Evolutionary conservation across 1,140 invertebrate species (phyloP), one percentile per base, ranked within the genome.

Genomic region (Calliphora vicina): DNA sequence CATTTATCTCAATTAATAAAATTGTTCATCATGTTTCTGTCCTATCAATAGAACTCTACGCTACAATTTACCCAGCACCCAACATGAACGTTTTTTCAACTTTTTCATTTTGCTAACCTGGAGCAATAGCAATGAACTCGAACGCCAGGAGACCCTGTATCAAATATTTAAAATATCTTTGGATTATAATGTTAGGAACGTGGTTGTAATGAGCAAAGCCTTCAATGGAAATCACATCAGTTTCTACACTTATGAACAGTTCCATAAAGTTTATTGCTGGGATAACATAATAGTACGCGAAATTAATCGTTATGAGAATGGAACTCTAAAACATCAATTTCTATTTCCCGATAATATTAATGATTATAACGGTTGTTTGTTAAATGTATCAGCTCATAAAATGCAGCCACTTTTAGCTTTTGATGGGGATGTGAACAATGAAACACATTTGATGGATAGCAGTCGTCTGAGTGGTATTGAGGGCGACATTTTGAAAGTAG

Each of bases 91-190:
- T n/a, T 23, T 42, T 20, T 84, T 81, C 15, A 35, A 82, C 42
- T 84, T 84, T 42, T 82, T 84, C 76, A 81, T 84, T 43, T 23
- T 84, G 9, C 73, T 84, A 73, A 84, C 83, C 1, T 71, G 73
- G 23, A 17, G n/a, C 5, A 23, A 8, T 6, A n/a, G 15, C 1
- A 50, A 8, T n/a, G 2, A 27, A 45, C 1, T 43, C n/a, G 13
- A 23, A 12, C 20, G 35, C 0, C 13, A n/a, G 12, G 13, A 71
- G 5, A 74, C 61, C n/a, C 82, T 84, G 29, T 12, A 13, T 0
- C 13, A 74, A 29, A 84, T 84, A 26, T 84, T 84, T 23, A 29
- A 12, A 4, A 26, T 67, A 1, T 80, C 72, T 45, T 29, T 67
- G 20, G 50, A 25, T 6, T 72, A 82, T 1, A 26, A 74, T 80